A percentile compares a stretch with the other conserved stretches of the same genome.
phyloP scores from a whole-genome alignment of 30 jellyfish, hydroid and myxozoan species.

The Mastigias papua region DNA sequence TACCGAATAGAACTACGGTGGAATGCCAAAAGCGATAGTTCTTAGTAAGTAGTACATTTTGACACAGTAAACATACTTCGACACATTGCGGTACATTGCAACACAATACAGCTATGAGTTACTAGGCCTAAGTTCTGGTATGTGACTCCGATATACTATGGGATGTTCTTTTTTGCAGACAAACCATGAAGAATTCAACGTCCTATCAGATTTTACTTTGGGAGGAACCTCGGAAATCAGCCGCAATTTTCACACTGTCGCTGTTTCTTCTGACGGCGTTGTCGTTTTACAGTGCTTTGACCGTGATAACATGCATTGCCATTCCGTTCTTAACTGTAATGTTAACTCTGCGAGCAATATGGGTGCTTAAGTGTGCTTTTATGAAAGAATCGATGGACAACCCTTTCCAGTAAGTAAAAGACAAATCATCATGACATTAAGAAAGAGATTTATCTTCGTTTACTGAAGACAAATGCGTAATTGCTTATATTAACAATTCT shows the following conservation, averaged over 20 bases:
- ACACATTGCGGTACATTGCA: too few relatives aligned
- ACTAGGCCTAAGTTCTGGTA: too few relatives aligned
- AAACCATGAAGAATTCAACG: conserved; percentile 36
- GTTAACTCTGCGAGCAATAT: conserved; percentile 72
- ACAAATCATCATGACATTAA: not conserved
- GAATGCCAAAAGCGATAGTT: too few relatives aligned
- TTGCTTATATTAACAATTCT: too few relatives aligned
- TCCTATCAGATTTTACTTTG: conserved; percentile 60
- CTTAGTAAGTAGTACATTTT: too few relatives aligned
- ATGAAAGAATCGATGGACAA: conserved; percentile 75
- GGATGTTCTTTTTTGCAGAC: not conserved
- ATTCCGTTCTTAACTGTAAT: conserved; percentile 74
- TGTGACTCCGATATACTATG: not conserved
- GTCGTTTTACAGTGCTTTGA: conserved; percentile 77
- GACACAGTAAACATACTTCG: too few relatives aligned
- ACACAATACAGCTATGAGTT: too few relatives aligned
- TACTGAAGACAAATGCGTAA: too few relatives aligned
- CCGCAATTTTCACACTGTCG: conserved; percentile 45
- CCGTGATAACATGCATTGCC: conserved; percentile 80
- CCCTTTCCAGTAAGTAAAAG: conserved; percentile 81
- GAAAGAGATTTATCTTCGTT: too few relatives aligned
- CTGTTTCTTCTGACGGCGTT: conserved; percentile 78
- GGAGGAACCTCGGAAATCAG: conserved; percentile 76
- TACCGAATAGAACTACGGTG: too few relatives aligned
- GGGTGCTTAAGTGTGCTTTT: conserved; percentile 77